phyloP scores from a whole-genome alignment of 2,113 vertebrate genomes.

The Plecotus auritus region DNA sequence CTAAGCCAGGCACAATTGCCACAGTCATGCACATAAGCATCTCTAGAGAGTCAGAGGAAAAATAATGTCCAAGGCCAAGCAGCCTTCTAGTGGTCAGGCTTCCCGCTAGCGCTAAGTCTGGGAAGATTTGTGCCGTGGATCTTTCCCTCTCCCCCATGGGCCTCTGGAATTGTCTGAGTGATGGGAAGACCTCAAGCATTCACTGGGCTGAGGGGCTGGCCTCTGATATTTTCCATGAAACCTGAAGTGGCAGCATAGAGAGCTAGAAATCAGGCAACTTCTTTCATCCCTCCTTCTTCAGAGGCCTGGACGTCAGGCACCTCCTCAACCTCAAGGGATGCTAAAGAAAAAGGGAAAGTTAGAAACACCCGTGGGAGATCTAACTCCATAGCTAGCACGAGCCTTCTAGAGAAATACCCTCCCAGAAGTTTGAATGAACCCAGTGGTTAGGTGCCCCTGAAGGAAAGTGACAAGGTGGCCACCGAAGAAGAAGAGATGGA shows the following conservation, averaged over 20 bases:
- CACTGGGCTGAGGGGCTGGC: neutral
- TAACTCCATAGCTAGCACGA: neutral
- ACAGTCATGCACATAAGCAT: neutral
- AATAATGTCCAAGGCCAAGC: neutral
- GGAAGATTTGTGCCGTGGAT: neutral
- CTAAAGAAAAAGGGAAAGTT: neutral
- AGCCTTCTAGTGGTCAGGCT: neutral
- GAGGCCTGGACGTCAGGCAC: neutral
- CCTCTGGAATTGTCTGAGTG: neutral
- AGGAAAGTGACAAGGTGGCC: neutral
- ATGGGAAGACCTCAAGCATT: neutral
- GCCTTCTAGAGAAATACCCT: neutral
- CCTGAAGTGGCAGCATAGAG: neutral
- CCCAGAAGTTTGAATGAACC: neutral
- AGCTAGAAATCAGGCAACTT: neutral
- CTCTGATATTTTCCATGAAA: neutral
- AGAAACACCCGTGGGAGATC: neutral
- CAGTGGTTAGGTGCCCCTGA: neutral
- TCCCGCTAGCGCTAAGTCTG: neutral
- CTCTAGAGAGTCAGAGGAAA: neutral
- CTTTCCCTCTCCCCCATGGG: neutral
- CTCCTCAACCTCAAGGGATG: neutral
- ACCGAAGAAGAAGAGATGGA: neutral
- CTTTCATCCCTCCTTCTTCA: neutral
- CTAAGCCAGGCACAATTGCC: neutral